Evolutionary conservation across 35 echinoderm and acorn worm species (phyloP), one percentile per base, ranked within the genome.

Genomic region (Apostichopus californicus): DNA sequence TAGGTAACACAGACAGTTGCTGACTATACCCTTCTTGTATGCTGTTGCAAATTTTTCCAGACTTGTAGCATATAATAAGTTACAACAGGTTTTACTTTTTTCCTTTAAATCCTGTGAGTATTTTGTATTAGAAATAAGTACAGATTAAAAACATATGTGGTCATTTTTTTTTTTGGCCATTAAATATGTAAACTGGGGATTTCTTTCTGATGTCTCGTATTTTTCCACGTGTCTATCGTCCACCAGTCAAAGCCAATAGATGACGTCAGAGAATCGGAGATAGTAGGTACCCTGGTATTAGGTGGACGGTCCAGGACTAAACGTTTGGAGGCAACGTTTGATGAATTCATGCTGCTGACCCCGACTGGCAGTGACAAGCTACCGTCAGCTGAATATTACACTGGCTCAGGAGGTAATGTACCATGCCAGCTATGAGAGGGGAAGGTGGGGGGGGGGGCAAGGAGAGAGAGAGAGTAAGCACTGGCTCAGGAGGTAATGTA

Each of bases 331-430:
- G 97, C 93, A 26, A 73, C 83, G n/a, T 96, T 83, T 52, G 97
- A 99, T 86, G 97, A 99, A 52, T 86, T 99, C n/a, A 91, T 92
- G 46, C n/a, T 99, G 0, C 21, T 93, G 17, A 23, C 92, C 86
- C 97, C 97, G 0, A 66, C 77, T 4, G 94, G 10, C 12, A 77
- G 20, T 58, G 92, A 94, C n/a, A 57, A 15, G 1, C 57, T 98
- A 14, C 96, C 96, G 1, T 23, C 84, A 63, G 54, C 90, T 28
- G 87, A 80, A 23, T 92, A 90, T 77, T 82, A 91, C 12, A 98
- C 88, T 77, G 94, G 92, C 8, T 78, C 63, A 21, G 93, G 90
- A 94, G 77, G 93, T 94, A 87, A 78, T 78, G 9, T 78, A 78
- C 20, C 17, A 78, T 8, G 12, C 34, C 22, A 9, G 77, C 21